Base-by-base conservation (phyloP, 2,888 invertebrate genomes). In the Steinernema hermaphroditum region DNA sequence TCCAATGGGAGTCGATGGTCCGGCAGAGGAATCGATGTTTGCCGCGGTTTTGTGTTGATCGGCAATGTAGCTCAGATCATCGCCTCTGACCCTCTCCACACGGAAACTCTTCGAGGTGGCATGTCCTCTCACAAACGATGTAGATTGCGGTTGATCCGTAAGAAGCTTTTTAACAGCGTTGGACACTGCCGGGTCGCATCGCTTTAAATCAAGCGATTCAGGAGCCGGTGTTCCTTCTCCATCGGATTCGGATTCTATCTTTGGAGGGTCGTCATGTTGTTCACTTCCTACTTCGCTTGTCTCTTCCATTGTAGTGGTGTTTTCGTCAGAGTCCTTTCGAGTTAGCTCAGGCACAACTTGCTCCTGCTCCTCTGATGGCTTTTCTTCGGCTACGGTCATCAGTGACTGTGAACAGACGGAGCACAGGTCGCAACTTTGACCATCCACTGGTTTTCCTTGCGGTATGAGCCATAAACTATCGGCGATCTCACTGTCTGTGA, bases 131-230 rank as follows among this genome's bases (percentile, higher is more conserved):
- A 78, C 79, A 16, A 41, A 34, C 2, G 57, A 43, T 16, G 75
- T 75, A 34, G 73, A 72, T 44, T 78, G 77, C 27, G 81, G 76
- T 34, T 84, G 80, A 37, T 80, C 80, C 1, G 84, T 85, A 12
- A 86, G 74, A 37, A 87, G 68, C 68, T 86, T 86, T 50, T 86
- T 82, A 2, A 84, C 77, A 0, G 86, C 86, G 8, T 82, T 83
- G 4, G 83, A 79, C 19, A 78, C 75, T 9, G 76, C 73, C 2
- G 76, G 72, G n/a, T 79, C 80, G 43, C 78, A 73, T 0, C 77
- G 74, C 41, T 76, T 75, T 44, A 76, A 76, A 34, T 75, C 72
- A 71, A 41, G 69, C 44, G 34, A 46, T 29, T 46, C 62, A 6
- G 32, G 41, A 1, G 44, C 69, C 2, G 69, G 62, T 19, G 62